Evolutionary conservation across 2,888 invertebrate species (phyloP), one percentile per base, ranked within the genome.

Genomic region (Pseudococcus longispinus): DNA sequence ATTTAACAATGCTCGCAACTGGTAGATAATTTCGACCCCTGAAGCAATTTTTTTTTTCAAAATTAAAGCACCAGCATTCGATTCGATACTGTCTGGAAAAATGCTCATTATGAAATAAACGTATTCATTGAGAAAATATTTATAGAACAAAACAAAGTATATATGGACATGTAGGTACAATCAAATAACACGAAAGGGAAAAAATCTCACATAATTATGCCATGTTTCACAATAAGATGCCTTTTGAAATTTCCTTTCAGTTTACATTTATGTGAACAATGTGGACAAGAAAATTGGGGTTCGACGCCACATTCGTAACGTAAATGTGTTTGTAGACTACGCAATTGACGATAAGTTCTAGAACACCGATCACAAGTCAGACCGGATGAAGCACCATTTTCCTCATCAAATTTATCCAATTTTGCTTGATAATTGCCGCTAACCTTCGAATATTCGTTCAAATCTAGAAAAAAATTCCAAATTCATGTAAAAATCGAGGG

Each of bases 261-360:
- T 88, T 89, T 89, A 15, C 89, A 88, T 32, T 88, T 88, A 86
- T 89, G 88, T 11, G 88, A 87, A 85, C 89, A 90, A 80, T 87
- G 87, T n/a, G 88, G 89, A 74, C 89, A 90, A 9, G 88, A 87
- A 86, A 89, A 90, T 80, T 89, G 89, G 13, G 90, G 90, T 77
- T 89, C 89, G 11, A 89, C 89, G 11, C 90, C 90, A 20, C 90
- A 90, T 77, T 90, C 90, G 87, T 89, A 89, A 60, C 89, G 89
- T 84, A 89, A 85, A 87, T 90, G 90, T 13, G 89, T 88, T 42
- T 89, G 88, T 8, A 90, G 88, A 84, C 51, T 23, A 80, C 29
- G 13, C 51, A 18, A 51, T 55, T n/a, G 6, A 15, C 23, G 65
- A 65, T 26, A 77, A 15, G 18, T 70, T 20, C 51, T 84, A 11